Base-by-base conservation (phyloP, 2,113 vertebrate genomes). In the Pao palembangensis region DNA sequence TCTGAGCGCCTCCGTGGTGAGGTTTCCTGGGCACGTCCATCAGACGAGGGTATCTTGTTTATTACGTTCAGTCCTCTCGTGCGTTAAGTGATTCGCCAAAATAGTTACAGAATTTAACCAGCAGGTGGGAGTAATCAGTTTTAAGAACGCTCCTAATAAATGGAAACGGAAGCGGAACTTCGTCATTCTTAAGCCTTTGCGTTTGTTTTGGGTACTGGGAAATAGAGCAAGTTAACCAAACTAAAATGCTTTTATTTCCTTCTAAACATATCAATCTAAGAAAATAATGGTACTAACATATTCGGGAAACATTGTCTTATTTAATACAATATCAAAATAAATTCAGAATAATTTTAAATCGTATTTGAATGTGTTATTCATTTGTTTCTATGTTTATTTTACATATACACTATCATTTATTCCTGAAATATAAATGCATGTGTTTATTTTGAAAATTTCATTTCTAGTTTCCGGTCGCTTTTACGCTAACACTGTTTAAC, bases 131-230 rank as follows among this genome's bases (percentile, higher is more conserved):
- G 77, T 50, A 78, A 38, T 14, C 15, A 53, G 25, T 21, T 1
- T 2, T 2, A 11, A 2, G 0, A 0, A 1, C 7, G 13, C 13
- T 0, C 5, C 6, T n/a, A 0, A 7, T 56, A 62, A 41, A 0
- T 12, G 4, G 6, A 57, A 16, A 2, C 51, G 88, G 87, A 92
- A 90, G 16, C 84, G 90, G 89, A 91, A 90, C 53, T 60, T 25
- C 89, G 86, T 88, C 80, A 82, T 57, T 38, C 16, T 41, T 60
- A 71, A 59, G 44, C 48, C 61, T 71, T 69, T 19, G 49, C 73
- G 28, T 85, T 82, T 82, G 76, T 85, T 85, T 85, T 73, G 68
- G 46, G 55, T 54, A 51, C 1, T 13, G 34, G 16, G 0, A 15
- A 41, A 66, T 10, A 0, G 5, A 23, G 67, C 41, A 69, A 71